Conservation (phyloP, 2,888 invertebrate species). For the Microplitis deprimator region DNA sequence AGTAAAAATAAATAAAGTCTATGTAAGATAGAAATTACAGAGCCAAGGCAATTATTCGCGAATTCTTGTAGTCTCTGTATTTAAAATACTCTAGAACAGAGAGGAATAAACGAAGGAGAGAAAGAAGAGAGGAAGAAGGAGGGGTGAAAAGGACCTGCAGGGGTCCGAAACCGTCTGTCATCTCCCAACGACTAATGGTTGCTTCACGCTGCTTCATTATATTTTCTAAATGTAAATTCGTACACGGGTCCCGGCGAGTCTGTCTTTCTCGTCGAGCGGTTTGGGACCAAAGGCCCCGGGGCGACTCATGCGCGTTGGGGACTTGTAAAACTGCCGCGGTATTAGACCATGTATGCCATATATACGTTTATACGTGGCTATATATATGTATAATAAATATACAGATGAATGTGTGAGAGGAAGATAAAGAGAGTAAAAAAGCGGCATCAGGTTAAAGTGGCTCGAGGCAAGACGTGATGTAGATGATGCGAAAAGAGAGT, state of each 20-base stretch:
- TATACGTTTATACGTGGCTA: neutral
- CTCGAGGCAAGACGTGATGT: constrained; percentile 45
- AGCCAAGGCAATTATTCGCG: too few relatives aligned
- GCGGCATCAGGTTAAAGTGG: constrained; percentile 29
- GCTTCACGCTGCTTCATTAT: constrained; percentile 71
- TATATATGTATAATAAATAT: neutral
- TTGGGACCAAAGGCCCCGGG: constrained; percentile 39
- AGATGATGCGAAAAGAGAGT: constrained; percentile 49
- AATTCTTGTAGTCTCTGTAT: neutral
- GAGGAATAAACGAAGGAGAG: neutral
- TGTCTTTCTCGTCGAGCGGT: constrained; percentile 43
- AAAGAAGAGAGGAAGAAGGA: neutral
- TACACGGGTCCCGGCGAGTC: constrained; percentile 59
- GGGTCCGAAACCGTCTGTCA: constrained; percentile 71
- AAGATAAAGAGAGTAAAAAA: neutral
- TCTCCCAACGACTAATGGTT: constrained; percentile 71
- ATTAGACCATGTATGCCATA: constrained; percentile 12
- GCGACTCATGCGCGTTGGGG: constrained; percentile 37
- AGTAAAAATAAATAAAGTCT: too few relatives aligned
- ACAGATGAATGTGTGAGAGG: constrained; percentile 7
- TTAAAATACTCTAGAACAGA: neutral
- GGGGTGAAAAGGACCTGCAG: constrained; percentile 65
- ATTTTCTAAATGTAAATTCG: constrained; percentile 72
- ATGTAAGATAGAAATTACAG: too few relatives aligned
- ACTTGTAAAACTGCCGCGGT: constrained; percentile 41